Evolutionary conservation across 2,888 invertebrate species (phyloP).

Genomic region (Drosophila nigricruria): DNA sequence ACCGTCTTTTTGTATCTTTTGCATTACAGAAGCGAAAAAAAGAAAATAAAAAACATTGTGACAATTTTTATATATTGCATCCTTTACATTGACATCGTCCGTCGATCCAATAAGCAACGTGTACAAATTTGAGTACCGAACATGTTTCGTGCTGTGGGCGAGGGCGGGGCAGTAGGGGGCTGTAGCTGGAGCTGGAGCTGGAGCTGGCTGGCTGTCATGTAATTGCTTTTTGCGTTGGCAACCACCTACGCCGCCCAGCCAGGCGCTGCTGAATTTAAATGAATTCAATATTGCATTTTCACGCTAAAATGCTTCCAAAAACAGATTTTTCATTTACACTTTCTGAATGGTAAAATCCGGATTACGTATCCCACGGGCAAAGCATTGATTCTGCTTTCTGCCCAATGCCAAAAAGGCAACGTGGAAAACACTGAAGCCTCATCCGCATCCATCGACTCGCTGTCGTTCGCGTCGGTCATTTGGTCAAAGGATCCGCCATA

Average conservation of each 20-base stretch:
- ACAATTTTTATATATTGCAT: conserved; percentile 61
- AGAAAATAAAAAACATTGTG: conserved; percentile 49
- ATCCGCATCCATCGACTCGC: conserved; percentile 13
- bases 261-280: conserved; percentile 77
- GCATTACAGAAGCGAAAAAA: conserved; percentile 27
- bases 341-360: conserved; percentile 83
- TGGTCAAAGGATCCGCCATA: conserved; percentile 62
- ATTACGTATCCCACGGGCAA: conserved; percentile 83
- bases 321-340: conserved; percentile 84
- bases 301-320: conserved; percentile 85
- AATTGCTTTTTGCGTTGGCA: conserved; percentile 75
- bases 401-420: conserved; percentile 50
- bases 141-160: not conserved
- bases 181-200: not conserved
- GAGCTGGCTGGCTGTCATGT: conserved; percentile 58
- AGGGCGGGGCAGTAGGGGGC: not conserved
- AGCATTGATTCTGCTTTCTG: conserved; percentile 77
- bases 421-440: conserved; percentile 26
- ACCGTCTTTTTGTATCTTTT: conserved; percentile 37
- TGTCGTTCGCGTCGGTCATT: conserved; percentile 25
- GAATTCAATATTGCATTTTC: conserved; percentile 84
- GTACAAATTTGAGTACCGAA: conserved; percentile 11
- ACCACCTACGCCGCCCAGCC: conserved; percentile 30
- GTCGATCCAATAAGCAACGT: conserved; percentile 44
- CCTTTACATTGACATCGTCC: conserved; percentile 38